phyloP scores from a whole-genome alignment of 92 coral and sea anemone genomes.

The Muricea muricata region DNA sequence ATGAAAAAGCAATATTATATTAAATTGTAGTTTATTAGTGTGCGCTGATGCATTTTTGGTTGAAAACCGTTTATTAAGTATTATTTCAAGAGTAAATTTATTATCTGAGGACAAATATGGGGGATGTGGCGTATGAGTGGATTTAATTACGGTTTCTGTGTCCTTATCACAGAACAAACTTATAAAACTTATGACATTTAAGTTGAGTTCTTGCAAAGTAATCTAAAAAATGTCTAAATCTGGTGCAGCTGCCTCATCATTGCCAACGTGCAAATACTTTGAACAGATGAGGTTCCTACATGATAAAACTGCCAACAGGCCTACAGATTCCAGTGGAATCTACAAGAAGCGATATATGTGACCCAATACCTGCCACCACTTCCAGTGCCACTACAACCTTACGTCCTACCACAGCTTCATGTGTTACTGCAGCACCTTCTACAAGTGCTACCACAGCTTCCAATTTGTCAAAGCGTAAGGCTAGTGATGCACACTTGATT shows the following conservation, averaged over 20 bases:
- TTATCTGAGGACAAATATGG: background rate
- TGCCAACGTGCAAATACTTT: slow-evolving; percentile 38
- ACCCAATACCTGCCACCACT: no score
- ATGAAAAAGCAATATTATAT: no score
- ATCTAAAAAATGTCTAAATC: slow-evolving; percentile 46
- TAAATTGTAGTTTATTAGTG: no score
- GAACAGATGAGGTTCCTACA: slow-evolving; percentile 34
- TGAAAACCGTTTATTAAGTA: no score
- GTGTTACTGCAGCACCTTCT: no score
- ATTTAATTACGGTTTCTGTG: background rate
- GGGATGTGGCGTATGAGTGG: no score
- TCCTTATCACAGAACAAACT: background rate
- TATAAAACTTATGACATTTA: background rate
- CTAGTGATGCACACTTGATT: background rate
- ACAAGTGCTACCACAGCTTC: background rate
- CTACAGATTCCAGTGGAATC: background rate
- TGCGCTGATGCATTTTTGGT: no score
- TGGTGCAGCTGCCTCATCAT: slow-evolving; percentile 41
- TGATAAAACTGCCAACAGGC: background rate
- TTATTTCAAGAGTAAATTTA: no score
- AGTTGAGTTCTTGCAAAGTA: slow-evolving; percentile 42
- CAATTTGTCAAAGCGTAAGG: background rate
- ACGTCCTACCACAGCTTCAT: no score
- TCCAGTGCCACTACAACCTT: no score
- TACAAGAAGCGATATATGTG: background rate